A percentile compares a stretch with the other conserved stretches of the same genome.
These are phyloP conservation scores for Eudemis profundana DNA, from an alignment of 2,888 invertebrate genomes.

Conservation along the genomic window DNA sequence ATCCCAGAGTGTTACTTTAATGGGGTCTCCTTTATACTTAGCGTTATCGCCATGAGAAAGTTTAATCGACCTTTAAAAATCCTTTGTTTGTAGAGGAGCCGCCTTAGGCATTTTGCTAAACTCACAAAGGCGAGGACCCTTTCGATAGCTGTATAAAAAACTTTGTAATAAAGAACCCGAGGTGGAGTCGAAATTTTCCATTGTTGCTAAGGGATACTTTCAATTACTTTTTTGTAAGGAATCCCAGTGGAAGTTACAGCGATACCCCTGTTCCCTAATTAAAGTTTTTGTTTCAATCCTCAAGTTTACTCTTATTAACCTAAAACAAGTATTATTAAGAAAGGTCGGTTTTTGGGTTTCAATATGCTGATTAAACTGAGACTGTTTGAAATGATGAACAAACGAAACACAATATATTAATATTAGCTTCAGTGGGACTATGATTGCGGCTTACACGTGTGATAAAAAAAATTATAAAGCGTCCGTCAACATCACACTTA, in stretches of 20 bases:
- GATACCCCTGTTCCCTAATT: slow-evolving; percentile 44
- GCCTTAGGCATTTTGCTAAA: slow-evolving; percentile 52
- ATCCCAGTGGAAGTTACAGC: slow-evolving; percentile 48
- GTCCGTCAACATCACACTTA: no score
- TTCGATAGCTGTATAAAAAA: slow-evolving; percentile 52
- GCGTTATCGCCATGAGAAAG: slow-evolving; percentile 62
- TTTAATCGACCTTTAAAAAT: slow-evolving; percentile 72
- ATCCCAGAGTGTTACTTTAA: slow-evolving; percentile 40
- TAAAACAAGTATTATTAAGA: slow-evolving; percentile 15
- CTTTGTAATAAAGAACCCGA: slow-evolving; percentile 46
- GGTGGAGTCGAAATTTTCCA: slow-evolving; percentile 55
- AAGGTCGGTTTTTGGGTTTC: background rate
- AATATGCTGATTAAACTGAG: no score
- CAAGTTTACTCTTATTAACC: slow-evolving; percentile 30
- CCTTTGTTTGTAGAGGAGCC: slow-evolving; percentile 63
- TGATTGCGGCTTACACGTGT: no score
- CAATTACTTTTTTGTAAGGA: slow-evolving; percentile 56
- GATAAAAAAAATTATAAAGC: no score
- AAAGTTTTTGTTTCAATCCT: slow-evolving; percentile 43
- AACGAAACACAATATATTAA: no score
- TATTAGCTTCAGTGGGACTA: no score
- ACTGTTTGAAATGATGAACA: no score
- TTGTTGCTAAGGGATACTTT: slow-evolving; percentile 61
- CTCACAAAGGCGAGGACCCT: slow-evolving; percentile 44
- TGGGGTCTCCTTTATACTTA: slow-evolving; percentile 44